phyloP scores from a whole-genome alignment of 2,888 invertebrate genomes.

The Melinaea marsaeus region DNA sequence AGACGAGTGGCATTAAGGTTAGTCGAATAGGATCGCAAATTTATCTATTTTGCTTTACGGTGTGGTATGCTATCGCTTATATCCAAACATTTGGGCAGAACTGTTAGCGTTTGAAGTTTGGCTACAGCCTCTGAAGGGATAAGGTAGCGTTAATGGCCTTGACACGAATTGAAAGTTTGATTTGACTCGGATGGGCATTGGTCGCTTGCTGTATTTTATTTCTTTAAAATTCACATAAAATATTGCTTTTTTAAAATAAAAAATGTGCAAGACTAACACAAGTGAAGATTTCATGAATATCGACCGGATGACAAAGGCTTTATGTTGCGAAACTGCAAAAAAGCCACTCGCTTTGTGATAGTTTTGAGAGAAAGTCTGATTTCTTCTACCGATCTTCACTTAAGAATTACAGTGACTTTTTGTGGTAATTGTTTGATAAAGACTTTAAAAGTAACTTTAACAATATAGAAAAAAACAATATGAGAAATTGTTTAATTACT shows the following conservation, averaged over 20 bases:
- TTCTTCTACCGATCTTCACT: conserved; percentile 9
- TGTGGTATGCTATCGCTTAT: no score
- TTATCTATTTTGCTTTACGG: no score
- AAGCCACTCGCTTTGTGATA: conserved; percentile 31
- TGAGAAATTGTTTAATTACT: no score
- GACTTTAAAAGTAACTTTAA: no score
- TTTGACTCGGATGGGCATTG: not conserved
- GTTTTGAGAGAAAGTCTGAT: conserved; percentile 27
- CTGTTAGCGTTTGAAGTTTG: no score
- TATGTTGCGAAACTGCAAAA: conserved; percentile 43
- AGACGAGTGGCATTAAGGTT: no score
- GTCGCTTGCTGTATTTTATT: not conserved
- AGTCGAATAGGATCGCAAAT: no score
- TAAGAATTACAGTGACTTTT: not conserved
- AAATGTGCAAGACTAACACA: conserved; percentile 55
- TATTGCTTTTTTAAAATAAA: conserved; percentile 64
- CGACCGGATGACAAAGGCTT: conserved; percentile 54
- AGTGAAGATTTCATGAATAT: conserved; percentile 60
- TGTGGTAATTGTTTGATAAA: no score
- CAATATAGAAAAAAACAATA: no score
- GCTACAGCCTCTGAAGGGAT: no score
- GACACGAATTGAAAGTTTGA: not conserved
- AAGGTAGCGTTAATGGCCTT: not conserved
- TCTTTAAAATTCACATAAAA: not conserved
- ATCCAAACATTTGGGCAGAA: no score